These are phyloP conservation scores for Malacoctenus gilli DNA, from an alignment of 2,797 vertebrate species.

Conservation along the genomic window DNA sequence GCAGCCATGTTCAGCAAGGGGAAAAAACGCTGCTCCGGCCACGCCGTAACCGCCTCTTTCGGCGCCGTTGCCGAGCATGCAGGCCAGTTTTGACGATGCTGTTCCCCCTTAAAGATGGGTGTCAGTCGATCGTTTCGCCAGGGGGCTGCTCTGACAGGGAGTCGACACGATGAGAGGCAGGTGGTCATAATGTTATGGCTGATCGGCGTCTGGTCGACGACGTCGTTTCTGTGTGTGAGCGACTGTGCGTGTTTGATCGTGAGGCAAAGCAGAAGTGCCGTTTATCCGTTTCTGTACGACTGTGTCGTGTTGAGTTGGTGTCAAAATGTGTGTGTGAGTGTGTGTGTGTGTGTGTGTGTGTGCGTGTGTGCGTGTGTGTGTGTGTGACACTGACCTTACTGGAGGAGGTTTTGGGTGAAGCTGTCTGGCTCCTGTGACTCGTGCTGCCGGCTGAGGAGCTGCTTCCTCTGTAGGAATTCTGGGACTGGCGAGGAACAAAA, in stretches of 20 bases:
- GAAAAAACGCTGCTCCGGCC: too few species aligned
- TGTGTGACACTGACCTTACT: conserved; percentile 62
- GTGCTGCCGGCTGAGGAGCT: conserved; percentile 81
- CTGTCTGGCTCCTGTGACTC: conserved; percentile 78
- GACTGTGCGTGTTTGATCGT: conserved; percentile 27
- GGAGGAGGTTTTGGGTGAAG: conserved; percentile 73
- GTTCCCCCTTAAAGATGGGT: too few species aligned
- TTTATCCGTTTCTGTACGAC: conserved; percentile 37
- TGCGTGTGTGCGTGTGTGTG: conserved; percentile 21
- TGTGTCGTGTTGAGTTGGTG: conserved; percentile 43
- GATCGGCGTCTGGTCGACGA: conserved; percentile 42
- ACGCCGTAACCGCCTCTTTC: too few species aligned
- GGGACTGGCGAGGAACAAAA: conserved; percentile 50
- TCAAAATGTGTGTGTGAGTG: conserved; percentile 30
- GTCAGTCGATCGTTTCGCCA: too few species aligned
- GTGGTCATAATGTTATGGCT: too few species aligned
- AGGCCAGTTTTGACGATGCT: too few species aligned
- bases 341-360: conserved; percentile 30
- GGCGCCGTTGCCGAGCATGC: too few species aligned
- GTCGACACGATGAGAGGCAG: too few species aligned
- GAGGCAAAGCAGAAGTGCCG: conserved; percentile 25
- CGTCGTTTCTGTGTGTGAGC: conserved; percentile 47
- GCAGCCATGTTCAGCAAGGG: too few species aligned
- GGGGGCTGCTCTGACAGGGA: too few species aligned
- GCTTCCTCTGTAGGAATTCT: conserved; percentile 85